Evolutionary conservation across 2,797 vertebrate species (phyloP), one percentile per base, ranked within the genome.

Genomic region (Mormyrus hasselquistii): DNA sequence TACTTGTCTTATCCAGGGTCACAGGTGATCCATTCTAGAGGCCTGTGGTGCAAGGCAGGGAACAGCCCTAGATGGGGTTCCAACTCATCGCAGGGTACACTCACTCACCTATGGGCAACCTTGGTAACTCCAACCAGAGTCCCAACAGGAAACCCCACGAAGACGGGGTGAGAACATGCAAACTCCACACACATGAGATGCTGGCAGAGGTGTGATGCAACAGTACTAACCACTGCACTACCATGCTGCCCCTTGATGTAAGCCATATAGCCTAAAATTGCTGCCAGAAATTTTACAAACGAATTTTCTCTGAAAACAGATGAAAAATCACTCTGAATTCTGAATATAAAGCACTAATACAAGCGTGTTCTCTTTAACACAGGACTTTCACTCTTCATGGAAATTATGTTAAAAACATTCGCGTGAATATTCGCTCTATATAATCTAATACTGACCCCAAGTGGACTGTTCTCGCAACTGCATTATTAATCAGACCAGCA

Each of bases 381-480:
- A 69, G 25, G 16, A 22, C 59, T 8, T 65, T 65, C 6, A 41
- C 38, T 47, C 41, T 47, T 82, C 38, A 10, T 22, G 47, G 41
- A 10, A 47, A 82, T 16, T 41, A n/a, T 47, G 16, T 82, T 79
- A n/a, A 19, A 44, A 82, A 19, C 19, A 2, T 41, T 44, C 38
- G 41, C 76, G 41, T 47, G 7, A 82, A n/a, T 82, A 47, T 82
- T 7, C 50, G 52, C 84, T 47, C 22, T 19, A 7, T 16, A 29
- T 86, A 34, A 55, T 29, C 10, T 55, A 86, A 86, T 50, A 86
- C 49, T 53, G 84, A 29, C 84, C 84, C 84, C 84, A 86, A 50
- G 84, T 86, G 84, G 84, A 8, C 25, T 38, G 84, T 52, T 86
- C 47, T 16, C 9, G 84, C 3, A 86, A 52, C 10, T 86, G 84